Conservation (phyloP, 2,888 invertebrate genomes). For the Drosophila subquinaria region DNA sequence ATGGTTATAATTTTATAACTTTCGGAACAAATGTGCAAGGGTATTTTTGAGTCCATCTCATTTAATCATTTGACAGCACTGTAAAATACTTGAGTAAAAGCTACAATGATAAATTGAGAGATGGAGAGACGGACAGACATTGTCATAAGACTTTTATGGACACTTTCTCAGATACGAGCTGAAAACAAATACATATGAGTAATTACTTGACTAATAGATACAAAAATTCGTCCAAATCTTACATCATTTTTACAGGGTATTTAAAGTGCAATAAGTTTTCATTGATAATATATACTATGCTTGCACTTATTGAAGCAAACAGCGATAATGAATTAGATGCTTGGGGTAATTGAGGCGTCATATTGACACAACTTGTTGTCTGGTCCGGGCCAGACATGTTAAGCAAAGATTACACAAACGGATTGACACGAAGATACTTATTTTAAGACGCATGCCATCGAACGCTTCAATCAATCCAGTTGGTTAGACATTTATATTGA, state of each 20-base stretch:
- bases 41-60: background rate
- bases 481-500: background rate
- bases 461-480: slow-evolving; percentile 27
- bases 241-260: background rate
- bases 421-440: slow-evolving; percentile 13
- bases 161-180: no score
- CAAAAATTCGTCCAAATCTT: background rate
- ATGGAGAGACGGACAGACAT: no score
- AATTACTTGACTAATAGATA: no score
- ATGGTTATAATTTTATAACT: background rate
- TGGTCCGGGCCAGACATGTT: slow-evolving; percentile 60
- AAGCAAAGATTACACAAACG: slow-evolving; percentile 59
- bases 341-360: slow-evolving; percentile 14
- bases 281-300: background rate
- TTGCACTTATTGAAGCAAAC: slow-evolving; percentile 31
- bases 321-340: slow-evolving; percentile 49
- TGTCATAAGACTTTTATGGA: no score
- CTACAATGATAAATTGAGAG: no score
- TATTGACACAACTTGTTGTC: slow-evolving; percentile 38
- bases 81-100: background rate
- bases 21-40: background rate
- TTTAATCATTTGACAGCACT: background rate
- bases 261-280: background rate
- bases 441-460: slow-evolving; percentile 31
- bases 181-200: no score